Conservation (phyloP, 1,140 invertebrate species). For the Zaprionus capensis region DNA sequence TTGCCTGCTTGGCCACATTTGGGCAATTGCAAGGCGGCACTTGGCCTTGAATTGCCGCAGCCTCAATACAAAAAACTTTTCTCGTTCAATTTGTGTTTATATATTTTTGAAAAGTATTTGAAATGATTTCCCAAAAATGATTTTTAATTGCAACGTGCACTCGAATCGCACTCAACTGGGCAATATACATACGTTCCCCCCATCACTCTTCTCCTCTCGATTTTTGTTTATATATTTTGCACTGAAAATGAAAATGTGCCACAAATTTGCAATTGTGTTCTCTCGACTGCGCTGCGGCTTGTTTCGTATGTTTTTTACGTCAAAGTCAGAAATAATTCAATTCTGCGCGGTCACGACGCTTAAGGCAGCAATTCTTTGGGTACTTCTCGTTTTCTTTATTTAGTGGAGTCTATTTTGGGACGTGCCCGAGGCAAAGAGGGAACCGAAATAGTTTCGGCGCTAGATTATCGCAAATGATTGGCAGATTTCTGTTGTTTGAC, state of each 20-base stretch:
- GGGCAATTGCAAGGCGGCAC: background rate
- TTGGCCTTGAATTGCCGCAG: conserved; percentile 39
- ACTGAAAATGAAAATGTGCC: background rate
- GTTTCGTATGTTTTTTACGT: background rate
- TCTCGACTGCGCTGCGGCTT: no score
- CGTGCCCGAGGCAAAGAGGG: background rate
- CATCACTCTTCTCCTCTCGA: background rate
- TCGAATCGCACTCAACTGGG: background rate
- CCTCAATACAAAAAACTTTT: background rate
- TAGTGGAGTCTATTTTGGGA: conserved; percentile 14
- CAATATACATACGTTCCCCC: no score
- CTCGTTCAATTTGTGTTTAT: conserved; percentile 23
- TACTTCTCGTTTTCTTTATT: background rate
- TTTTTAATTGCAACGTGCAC: conserved; percentile 46
- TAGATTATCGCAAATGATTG: conserved; percentile 43
- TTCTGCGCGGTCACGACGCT: background rate
- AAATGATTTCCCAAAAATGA: conserved; percentile 23
- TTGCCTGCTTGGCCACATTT: background rate
- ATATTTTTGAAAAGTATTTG: conserved; percentile 1
- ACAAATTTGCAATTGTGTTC: conserved; percentile 20
- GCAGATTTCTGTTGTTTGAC: conserved; percentile 18
- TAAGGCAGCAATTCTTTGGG: background rate
- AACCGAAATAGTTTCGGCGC: conserved; percentile 21
- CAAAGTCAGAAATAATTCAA: no score
- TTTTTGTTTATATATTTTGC: conserved; percentile 14